phyloP scores from a whole-genome alignment of 2,888 invertebrate species.

The Syrista parreyssii region DNA sequence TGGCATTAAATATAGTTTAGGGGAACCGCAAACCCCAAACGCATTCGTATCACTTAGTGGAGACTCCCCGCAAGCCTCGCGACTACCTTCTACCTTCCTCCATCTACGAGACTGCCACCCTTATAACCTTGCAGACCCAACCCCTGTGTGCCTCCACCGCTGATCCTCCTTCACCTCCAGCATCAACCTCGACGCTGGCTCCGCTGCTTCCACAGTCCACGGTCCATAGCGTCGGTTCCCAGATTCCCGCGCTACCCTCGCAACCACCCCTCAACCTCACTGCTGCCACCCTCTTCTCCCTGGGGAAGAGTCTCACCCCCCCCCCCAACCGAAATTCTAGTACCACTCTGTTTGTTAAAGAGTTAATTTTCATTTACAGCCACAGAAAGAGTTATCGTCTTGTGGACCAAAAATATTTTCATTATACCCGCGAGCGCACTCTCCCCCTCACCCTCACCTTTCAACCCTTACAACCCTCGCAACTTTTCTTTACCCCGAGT shows the following conservation, averaged over 20 bases:
- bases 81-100: conserved; percentile 10
- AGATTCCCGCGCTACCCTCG: background rate
- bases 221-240: background rate
- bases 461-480: background rate
- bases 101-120: background rate
- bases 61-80: conserved; percentile 19
- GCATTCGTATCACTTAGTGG: conserved; percentile 59
- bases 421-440: background rate
- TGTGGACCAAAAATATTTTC: conserved; percentile 28
- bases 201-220: background rate
- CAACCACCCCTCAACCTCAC: background rate
- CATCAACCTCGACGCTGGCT: background rate
- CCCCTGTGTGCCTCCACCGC: background rate
- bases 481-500: background rate
- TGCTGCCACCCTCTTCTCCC: conserved; percentile 1
- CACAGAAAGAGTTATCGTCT: conserved; percentile 25
- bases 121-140: background rate
- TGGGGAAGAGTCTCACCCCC: conserved; percentile 20
- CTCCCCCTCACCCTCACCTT: background rate
- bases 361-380: conserved; percentile 43
- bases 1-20: conserved; percentile 57
- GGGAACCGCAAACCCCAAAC: conserved; percentile 42
- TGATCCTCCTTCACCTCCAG: background rate
- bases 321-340: conserved; percentile 2
- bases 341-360: conserved; percentile 22